These are phyloP conservation scores for Moxostoma hubbsi DNA, from an alignment of 2,797 vertebrate genomes.

Conservation along the genomic window DNA sequence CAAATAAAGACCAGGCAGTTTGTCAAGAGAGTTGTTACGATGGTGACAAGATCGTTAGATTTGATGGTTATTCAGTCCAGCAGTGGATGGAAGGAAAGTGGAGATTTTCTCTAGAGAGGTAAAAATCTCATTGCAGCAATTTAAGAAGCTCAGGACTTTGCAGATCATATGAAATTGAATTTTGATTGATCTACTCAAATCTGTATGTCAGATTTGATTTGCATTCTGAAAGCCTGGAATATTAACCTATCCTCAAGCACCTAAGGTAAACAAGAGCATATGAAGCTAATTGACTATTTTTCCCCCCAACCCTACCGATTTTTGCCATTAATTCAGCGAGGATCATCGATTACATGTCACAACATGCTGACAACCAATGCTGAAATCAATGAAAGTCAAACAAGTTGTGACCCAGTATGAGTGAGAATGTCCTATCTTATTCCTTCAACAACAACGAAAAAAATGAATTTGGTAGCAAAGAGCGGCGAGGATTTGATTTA, in stretches of 20 bases:
- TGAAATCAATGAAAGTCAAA: slow-evolving; percentile 45
- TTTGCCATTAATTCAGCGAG: slow-evolving; percentile 40
- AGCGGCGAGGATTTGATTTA: slow-evolving; percentile 55
- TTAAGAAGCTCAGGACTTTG: not conserved
- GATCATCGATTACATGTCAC: slow-evolving; percentile 49
- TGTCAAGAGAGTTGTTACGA: slow-evolving; percentile 31
- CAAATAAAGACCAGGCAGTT: not conserved
- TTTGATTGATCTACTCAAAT: slow-evolving; percentile 38
- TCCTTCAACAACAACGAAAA: slow-evolving; percentile 4
- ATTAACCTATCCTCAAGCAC: slow-evolving; percentile 12
- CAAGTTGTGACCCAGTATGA: slow-evolving; percentile 41
- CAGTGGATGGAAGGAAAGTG: not conserved
- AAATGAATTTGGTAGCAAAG: slow-evolving; percentile 39
- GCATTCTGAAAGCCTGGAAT: slow-evolving; percentile 27
- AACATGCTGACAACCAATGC: slow-evolving; percentile 39
- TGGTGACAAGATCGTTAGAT: not conserved
- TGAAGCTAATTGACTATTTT: slow-evolving; percentile 26
- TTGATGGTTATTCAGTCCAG: slow-evolving; percentile 27
- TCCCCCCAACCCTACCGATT: slow-evolving; percentile 21
- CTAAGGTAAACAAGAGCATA: slow-evolving; percentile 1
- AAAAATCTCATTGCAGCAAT: slow-evolving; percentile 14
- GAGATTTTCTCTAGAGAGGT: slow-evolving; percentile 10
- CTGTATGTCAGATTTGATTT: slow-evolving; percentile 29
- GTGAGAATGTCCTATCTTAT: slow-evolving; percentile 19
- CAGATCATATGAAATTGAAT: slow-evolving; percentile 35